Evolutionary conservation across 2,113 vertebrate genomes (phyloP), one percentile per base, ranked within the genome.

Genomic region (Spheniscus mendiculus): DNA sequence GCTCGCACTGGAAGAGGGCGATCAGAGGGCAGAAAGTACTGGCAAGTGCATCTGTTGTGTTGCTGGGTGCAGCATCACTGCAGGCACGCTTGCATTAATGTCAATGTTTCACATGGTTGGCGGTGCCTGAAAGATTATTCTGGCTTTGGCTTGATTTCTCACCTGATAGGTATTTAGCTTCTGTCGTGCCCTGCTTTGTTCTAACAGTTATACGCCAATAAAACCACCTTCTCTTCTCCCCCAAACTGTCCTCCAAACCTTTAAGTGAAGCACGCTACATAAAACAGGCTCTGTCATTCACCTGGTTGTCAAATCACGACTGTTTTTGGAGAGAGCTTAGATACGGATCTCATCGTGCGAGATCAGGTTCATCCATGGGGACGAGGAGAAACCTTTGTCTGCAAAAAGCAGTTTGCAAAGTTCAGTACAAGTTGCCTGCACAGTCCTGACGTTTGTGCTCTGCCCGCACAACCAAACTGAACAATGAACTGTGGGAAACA

Each of bases 401-500:
- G 70, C 59, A 83, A 56, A 88, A 58, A 74, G 62, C 82, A 76
- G 59, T 87, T 89, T 89, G 62, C 73, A 76, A 96, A 97, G 95
- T 96, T 94, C 92, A 96, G 94, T 49, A 61, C 77, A 82, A 91
- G 86, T 91, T 94, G 56, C 87, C 78, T 47, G 78, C 61, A 32
- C 26, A 40, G 92, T 36, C 87, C 91, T 84, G 91, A 93, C 6
- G 58, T 76, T 90, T 67, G 65, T 55, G 78, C 2, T 23, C 83
- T 85, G 82, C 91, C 91, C 93, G 90, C 94, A 85, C 93, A 81
- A 6, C 66, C 1, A 0, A 89, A 25, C 20, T 12, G 71, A 95
- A 95, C 96, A 95, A 94, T 95, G 96, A 94, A 53, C 91, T 86
- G 93, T 78, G 92, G 91, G 94, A 95, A 94, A 95, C 89, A 89